Evolutionary conservation across 30 jellyfish, hydroid and myxozoan species (phyloP), one percentile per base, ranked within the genome.

Genomic region (Aurelia sp.): DNA sequence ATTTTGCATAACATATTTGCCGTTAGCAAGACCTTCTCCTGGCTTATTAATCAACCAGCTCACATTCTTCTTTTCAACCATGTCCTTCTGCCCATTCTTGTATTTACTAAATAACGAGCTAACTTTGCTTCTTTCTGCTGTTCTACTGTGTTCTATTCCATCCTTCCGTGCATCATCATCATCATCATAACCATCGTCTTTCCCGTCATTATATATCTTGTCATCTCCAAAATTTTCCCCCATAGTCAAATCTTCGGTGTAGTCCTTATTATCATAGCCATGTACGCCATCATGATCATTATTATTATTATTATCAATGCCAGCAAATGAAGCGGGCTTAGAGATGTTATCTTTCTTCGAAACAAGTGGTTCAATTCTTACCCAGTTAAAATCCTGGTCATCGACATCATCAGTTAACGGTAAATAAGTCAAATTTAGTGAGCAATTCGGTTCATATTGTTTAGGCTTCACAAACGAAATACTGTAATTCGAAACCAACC

Each of bases 401-500:
- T 76, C 89, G 58, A 76, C 73, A 71, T 80, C 87, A 19, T 72
- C 91, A 7, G 88, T 48, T 31, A 88, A 41, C 19, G 96, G 89
- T 66, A 88, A 58, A 64, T 79, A 88, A 0, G 96, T 76, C 41
- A 88, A 65, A 41, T 88, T 88, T 62, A 71, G 44, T 13, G 75
- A 66, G 55, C 99, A 94, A 44, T 96, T 86, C 16, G 91, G 89
- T 47, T 76, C 92, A 31, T 89, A 94, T 60, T 84, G 93, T 15
- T 73, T 61, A 2, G 96, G 93, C 68, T 91, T 84, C 35, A 94
- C 99, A 13, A 89, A 51, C 30, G 97, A 94, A 15, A 94, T 89
- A 58, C 99, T 94, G 86, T 83, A 94, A 48, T 94, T 94, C 10
- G 99, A 84, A 22, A 78, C 95, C 15, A 94, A 83, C 99, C 99